phyloP scores from a whole-genome alignment of 1,140 invertebrate species.

The Panulirus ornatus region DNA sequence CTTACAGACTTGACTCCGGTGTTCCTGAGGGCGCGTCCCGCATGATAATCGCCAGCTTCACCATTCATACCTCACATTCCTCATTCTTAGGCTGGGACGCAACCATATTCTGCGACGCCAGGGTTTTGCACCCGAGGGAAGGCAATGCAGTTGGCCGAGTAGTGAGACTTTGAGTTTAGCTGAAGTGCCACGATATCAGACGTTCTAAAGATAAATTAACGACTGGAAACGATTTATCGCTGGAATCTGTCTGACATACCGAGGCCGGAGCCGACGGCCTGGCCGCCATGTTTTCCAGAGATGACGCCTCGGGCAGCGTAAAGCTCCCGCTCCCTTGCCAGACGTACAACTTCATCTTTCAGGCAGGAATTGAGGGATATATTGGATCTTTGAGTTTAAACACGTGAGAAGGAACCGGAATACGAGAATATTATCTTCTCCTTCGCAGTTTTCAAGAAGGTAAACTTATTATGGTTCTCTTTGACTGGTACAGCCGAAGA shows the following conservation, averaged over 20 bases:
- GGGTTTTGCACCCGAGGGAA: not conserved
- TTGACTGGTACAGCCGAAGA: conserved; percentile 7
- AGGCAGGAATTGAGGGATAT: not conserved
- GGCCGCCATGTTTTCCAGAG: conserved; percentile 70
- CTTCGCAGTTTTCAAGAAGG: not conserved
- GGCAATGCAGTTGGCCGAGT: not conserved
- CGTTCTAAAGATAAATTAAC: conserved; percentile 51
- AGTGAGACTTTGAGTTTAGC: not conserved
- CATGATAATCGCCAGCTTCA: conserved; percentile 48
- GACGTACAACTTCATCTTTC: conserved; percentile 28
- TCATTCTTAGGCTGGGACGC: conserved; percentile 6
- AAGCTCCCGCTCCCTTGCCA: conserved; percentile 58
- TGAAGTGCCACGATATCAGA: not conserved
- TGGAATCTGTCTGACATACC: conserved; percentile 66
- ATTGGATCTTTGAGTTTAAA: not conserved
- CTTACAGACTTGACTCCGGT: conserved; percentile 34
- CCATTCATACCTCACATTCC: conserved; percentile 62
- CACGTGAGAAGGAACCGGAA: not conserved
- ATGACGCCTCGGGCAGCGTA: conserved; percentile 63
- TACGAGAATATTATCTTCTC: not conserved
- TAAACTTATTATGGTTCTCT: conserved; percentile 24
- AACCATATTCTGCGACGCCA: not conserved
- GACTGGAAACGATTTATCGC: conserved; percentile 63
- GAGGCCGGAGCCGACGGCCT: conserved; percentile 60
- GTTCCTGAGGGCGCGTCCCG: conserved; percentile 44